These are phyloP conservation scores for Corythornis leucogaster DNA, from an alignment of 2,797 vertebrate species.

Conservation along the genomic window DNA sequence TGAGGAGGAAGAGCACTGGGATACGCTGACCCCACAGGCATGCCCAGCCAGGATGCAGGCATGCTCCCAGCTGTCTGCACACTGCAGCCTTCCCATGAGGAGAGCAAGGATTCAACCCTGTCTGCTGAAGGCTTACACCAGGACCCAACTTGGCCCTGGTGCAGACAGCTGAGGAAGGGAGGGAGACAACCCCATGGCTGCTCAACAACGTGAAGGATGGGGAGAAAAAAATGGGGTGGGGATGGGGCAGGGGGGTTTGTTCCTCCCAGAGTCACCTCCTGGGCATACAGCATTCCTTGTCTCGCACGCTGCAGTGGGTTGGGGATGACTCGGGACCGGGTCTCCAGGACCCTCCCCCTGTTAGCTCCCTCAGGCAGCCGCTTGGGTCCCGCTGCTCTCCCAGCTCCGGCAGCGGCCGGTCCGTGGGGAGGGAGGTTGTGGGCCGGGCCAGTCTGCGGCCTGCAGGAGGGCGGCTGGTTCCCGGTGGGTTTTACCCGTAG, in stretches of 20 bases:
- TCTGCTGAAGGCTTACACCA: background rate
- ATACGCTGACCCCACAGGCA: background rate
- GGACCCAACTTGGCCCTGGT: background rate
- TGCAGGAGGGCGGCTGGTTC: background rate
- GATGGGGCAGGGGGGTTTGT: background rate
- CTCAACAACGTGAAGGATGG: background rate
- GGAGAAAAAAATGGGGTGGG: background rate
- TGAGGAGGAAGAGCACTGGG: background rate
- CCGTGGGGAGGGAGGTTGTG: background rate
- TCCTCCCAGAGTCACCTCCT: background rate
- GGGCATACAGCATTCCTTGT: background rate
- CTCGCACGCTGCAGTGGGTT: background rate
- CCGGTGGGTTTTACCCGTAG: slow-evolving; percentile 65
- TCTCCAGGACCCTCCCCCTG: background rate
- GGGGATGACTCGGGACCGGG: background rate
- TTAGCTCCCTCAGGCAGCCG: accelerated
- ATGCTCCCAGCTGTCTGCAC: background rate
- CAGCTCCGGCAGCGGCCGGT: background rate
- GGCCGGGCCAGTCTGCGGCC: background rate
- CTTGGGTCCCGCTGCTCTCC: background rate
- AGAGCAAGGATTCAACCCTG: background rate
- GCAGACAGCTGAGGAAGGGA: background rate
- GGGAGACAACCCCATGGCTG: background rate
- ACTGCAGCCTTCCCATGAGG: background rate
- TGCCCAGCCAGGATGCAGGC: background rate